These are phyloP conservation scores for Planiliza haematocheilus DNA, from an alignment of 2,113 vertebrate species.

Conservation along the genomic window DNA sequence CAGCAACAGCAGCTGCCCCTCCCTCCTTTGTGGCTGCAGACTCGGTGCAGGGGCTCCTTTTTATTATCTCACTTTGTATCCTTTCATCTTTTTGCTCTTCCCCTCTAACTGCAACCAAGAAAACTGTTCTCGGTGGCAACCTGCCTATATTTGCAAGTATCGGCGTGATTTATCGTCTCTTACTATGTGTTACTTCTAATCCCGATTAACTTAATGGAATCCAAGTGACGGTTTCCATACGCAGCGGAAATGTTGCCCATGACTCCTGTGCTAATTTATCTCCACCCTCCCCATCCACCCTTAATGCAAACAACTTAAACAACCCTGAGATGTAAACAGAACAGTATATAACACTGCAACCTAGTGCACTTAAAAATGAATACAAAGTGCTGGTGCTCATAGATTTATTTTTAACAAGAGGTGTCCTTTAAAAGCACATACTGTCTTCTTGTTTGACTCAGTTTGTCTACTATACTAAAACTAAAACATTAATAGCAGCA, in stretches of 20 bases:
- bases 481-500: neutral
- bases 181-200: constrained; percentile 61
- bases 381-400: constrained; percentile 24
- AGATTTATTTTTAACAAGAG: neutral
- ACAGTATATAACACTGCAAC: constrained; percentile 50
- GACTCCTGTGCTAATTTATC: constrained; percentile 72
- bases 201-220: constrained; percentile 81
- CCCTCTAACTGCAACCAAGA: constrained; percentile 8
- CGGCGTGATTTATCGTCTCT: constrained; percentile 67
- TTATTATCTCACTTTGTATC: constrained; percentile 13
- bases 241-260: constrained; percentile 53
- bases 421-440: neutral
- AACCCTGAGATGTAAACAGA: constrained; percentile 63
- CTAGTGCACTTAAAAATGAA: constrained; percentile 50
- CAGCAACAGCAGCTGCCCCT: constrained; percentile 16
- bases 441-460: neutral
- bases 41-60: constrained; percentile 23
- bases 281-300: constrained; percentile 50
- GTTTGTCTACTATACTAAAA: neutral
- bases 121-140: constrained; percentile 29
- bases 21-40: constrained; percentile 17
- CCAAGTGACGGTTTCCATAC: constrained; percentile 69
- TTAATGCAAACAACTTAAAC: constrained; percentile 71
- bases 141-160: constrained; percentile 24
- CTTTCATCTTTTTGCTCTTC: constrained; percentile 35